Evolutionary conservation across 2,888 invertebrate species (phyloP).

Genomic region (Mamestra brassicae): DNA sequence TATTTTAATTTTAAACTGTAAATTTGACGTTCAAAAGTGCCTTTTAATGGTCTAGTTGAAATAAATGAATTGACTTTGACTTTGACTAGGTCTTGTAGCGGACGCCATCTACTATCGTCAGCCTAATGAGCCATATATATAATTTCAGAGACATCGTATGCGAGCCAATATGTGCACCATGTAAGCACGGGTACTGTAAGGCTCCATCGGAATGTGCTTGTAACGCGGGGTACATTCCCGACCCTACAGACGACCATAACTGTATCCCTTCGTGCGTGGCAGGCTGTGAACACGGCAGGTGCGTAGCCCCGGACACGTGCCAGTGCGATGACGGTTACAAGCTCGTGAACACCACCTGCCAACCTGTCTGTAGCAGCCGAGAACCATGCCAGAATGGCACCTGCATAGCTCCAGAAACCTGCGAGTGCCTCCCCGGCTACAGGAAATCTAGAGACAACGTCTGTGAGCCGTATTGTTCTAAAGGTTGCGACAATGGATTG

Average conservation of each 20-base stretch:
- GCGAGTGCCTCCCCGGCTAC: conserved; percentile 48
- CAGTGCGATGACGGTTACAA: conserved; percentile 54
- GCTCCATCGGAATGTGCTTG: conserved; percentile 63
- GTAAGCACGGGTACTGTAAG: conserved; percentile 70
- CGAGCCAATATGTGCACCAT: conserved; percentile 73
- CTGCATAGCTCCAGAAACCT: conserved; percentile 58
- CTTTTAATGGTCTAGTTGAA: too few species aligned
- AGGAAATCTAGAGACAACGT: conserved; percentile 37
- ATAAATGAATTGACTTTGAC: too few species aligned
- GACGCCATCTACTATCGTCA: not conserved
- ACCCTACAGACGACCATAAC: conserved; percentile 7
- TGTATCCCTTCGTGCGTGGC: conserved; percentile 51
- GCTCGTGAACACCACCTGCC: conserved; percentile 37
- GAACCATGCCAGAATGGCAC: conserved; percentile 52
- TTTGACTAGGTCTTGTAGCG: not conserved
- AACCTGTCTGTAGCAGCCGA: conserved; percentile 50
- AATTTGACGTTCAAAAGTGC: too few species aligned
- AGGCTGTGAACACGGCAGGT: conserved; percentile 71
- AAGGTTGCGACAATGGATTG: conserved; percentile 51
- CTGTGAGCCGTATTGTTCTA: conserved; percentile 53
- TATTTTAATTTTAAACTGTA: too few species aligned
- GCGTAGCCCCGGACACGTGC: conserved; percentile 68
- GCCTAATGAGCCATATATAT: not conserved
- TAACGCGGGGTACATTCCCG: conserved; percentile 41
- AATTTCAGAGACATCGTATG: conserved; percentile 64